Percentiles rank a stretch among this genome's conserved stretches.
phyloP scores from a whole-genome alignment of 2,888 invertebrate species.

The Heliconius sara region DNA sequence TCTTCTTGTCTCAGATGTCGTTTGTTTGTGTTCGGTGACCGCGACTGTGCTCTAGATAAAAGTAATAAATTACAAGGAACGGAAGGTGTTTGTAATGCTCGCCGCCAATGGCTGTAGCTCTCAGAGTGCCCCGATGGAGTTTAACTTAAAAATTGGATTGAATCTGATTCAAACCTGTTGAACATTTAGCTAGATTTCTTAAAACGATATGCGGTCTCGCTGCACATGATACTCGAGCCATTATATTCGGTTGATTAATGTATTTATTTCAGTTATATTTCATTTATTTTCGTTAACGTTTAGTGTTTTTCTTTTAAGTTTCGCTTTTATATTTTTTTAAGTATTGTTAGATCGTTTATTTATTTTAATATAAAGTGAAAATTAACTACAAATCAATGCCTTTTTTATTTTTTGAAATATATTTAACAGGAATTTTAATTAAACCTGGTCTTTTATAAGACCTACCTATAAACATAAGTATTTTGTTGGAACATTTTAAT shows the following conservation, averaged over 20 bases:
- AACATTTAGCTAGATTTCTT: conserved; percentile 12
- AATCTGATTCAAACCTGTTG: conserved; percentile 28
- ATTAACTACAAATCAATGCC: too few relatives aligned
- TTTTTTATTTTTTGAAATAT: too few relatives aligned
- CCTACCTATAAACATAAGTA: too few relatives aligned
- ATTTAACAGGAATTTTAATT: too few relatives aligned
- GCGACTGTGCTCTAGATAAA: conserved; percentile 80
- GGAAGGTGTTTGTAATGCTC: conserved; percentile 78
- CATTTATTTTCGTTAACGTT: not conserved
- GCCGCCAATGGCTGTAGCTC: conserved; percentile 73
- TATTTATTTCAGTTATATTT: conserved; percentile 15
- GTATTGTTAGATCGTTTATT: too few relatives aligned
- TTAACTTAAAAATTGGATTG: conserved; percentile 36
- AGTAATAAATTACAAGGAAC: conserved; percentile 80
- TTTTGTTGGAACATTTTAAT: too few relatives aligned
- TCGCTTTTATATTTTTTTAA: not conserved
- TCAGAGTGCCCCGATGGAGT: conserved; percentile 63
- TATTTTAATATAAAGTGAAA: too few relatives aligned
- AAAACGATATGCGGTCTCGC: conserved; percentile 13
- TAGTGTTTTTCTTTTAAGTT: not conserved
- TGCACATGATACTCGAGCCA: not conserved
- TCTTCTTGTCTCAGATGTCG: conserved; percentile 81
- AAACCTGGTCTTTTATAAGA: too few relatives aligned
- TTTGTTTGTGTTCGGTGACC: conserved; percentile 80
- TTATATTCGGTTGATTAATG: conserved; percentile 20